Conservation (phyloP, 2,888 invertebrate species). For the Acronicta aceris region DNA sequence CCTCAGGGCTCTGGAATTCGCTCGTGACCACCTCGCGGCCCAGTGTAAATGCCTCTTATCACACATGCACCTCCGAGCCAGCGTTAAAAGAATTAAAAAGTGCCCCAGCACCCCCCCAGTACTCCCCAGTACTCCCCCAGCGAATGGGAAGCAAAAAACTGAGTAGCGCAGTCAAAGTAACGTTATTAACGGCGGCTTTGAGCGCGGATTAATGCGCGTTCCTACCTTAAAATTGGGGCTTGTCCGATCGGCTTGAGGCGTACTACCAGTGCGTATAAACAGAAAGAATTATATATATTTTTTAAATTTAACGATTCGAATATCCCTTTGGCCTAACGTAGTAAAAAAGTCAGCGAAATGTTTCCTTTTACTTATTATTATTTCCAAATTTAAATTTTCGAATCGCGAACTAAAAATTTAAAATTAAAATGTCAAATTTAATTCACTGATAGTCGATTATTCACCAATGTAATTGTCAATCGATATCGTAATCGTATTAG, state of each 20-base stretch:
- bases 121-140: conserved; percentile 13
- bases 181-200: conserved; percentile 57
- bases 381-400: no score
- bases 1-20: not conserved
- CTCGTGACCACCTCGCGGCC: not conserved
- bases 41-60: conserved; percentile 32
- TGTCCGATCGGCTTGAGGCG: conserved; percentile 20
- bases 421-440: no score
- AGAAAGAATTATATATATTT: not conserved
- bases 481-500: conserved; percentile 11
- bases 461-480: not conserved
- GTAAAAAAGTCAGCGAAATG: no score
- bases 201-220: conserved; percentile 42
- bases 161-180: conserved; percentile 47
- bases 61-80: conserved; percentile 33
- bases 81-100: conserved; percentile 63
- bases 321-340: no score
- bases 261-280: not conserved
- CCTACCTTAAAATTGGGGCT: conserved; percentile 33
- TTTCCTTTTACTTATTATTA: no score
- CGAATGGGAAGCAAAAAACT: conserved; percentile 51
- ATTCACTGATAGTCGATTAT: no score
- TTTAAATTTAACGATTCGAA: no score
- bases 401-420: no score
- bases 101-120: conserved; percentile 32